Base-by-base conservation (phyloP, 92 coral and sea anemone species). In the Desmophyllum pertusum region DNA sequence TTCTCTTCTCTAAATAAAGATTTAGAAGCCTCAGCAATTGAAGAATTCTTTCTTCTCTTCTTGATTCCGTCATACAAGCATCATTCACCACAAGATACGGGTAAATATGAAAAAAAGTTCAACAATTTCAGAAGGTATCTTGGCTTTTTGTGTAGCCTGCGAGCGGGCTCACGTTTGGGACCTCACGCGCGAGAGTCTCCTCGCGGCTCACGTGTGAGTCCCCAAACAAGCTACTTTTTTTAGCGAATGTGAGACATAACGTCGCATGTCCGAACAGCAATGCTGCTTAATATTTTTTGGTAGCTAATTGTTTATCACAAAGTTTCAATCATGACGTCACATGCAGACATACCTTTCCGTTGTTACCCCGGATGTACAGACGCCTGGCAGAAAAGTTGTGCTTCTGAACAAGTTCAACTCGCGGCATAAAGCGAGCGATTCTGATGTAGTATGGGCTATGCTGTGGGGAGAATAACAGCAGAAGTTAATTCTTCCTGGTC, bases 71-170 rank as follows among this genome's bases (percentile, higher is more conserved):
- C 94, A 96, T 92, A 43, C 99, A 96, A 4, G 98, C 99, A 82
- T 96, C 99, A 79, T 96, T 96, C 77, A 96, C 95, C n/a, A 96
- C 99, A 43, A 96, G 89, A 78, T 96, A 96, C 0, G 98, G 99
- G 68, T 96, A 96, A 51, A 96, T 85, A 98, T 95, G 86, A 35
- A 63, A 72, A 19, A 36, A 62, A 14, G n/a, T 41, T 36, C 4
- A 64, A 30, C 33, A 5, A n/a, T 27, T 10, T 46, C 35, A 29
- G 25, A 5, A 25, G 4, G 27, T 43, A 0, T 73, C 37, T 31
- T 23, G n/a, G 40, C 14, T 29, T 30, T 59, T n/a, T n/a, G n/a
- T n/a, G n/a, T n/a, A n/a, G n/a, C n/a, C n/a, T n/a, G n/a, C n/a
- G n/a, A n/a, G n/a, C n/a, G n/a, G n/a, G n/a, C n/a, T n/a, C n/a